Conservation (phyloP, 2,797 vertebrate species). For the Rhinoraja longicauda region DNA sequence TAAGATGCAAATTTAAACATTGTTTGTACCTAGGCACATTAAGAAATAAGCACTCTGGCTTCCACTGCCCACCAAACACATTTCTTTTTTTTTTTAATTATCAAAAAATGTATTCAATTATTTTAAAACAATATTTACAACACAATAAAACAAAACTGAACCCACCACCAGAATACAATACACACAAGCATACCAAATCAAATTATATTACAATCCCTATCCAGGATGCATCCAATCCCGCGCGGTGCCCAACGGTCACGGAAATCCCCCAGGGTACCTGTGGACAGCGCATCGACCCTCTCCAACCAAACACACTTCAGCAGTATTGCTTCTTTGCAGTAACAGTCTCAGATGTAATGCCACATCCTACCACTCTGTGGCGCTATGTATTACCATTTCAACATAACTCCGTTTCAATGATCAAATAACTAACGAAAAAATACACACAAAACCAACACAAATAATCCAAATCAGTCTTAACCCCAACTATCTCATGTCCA, state of each 20-base stretch:
- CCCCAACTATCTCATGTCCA: not conserved
- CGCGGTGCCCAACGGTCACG: no score
- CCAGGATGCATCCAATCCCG: no score
- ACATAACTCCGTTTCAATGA: not conserved
- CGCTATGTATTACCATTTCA: not conserved
- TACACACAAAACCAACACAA: not conserved
- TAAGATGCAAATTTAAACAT: not conserved
- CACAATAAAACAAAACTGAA: no score
- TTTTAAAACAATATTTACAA: no score
- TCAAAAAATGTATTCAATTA: no score
- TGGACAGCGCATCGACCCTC: no score
- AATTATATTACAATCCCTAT: no score
- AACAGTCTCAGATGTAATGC: not conserved
- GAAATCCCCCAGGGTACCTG: no score
- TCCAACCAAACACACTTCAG: not conserved
- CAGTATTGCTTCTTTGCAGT: not conserved
- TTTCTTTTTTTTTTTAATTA: no score
- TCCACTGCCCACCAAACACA: not conserved
- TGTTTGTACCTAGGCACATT: not conserved
- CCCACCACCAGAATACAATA: no score
- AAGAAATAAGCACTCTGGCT: not conserved
- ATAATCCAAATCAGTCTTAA: not conserved
- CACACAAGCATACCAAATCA: no score
- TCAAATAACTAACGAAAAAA: not conserved
- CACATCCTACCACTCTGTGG: slow-evolving; percentile 18